Evolutionary conservation across 2,888 invertebrate genomes (phyloP), one percentile per base, ranked within the genome.

Genomic region (Cepaea hortensis): DNA sequence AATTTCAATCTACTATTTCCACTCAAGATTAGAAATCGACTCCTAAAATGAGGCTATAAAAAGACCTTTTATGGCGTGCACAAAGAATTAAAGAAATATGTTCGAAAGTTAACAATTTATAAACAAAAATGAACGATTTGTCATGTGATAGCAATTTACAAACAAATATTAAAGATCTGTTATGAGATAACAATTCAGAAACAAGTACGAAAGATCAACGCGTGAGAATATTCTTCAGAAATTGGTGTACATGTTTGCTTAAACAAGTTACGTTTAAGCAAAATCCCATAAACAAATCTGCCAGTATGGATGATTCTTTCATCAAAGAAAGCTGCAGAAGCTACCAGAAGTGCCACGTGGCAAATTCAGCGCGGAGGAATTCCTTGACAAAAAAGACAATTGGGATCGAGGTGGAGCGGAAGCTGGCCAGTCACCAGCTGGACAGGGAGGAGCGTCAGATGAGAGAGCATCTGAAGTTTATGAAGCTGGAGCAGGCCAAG

Each of bases 341-440:
- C 79, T 93, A 90, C 85, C 91, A 90, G 80, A 90, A 91, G 35
- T 91, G 91, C 48, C 89, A 89, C 50, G 89, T 91, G 2, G 92
- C 92, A 88, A 93, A 93, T 85, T 91, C 88, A 4, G 92, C 92
- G 0, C 86, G 93, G 9, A 77, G 92, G 35, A 92, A 91, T 86
- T 92, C 92, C 0, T 88, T 93, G 13, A 90, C 90, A 88, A 92
- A 90, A 87, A 90, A 90, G 81, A 93, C 92, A 4, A 84, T 90
- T 18, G 91, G 91, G 0, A 91, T 92, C 9, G 92, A 93, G 85
- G 90, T 89, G 1, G 91, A 92, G 75, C 85, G 90, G n/a, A 90
- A 90, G 61, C 86, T 91, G 81, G 91, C 91, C 9, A 89, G 89
- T 13, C 89, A 90, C 1, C 87, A 90, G 55, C 70, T 91, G 68